Evolutionary conservation across 2,888 invertebrate species (phyloP).

Genomic region (Phasia obesa): DNA sequence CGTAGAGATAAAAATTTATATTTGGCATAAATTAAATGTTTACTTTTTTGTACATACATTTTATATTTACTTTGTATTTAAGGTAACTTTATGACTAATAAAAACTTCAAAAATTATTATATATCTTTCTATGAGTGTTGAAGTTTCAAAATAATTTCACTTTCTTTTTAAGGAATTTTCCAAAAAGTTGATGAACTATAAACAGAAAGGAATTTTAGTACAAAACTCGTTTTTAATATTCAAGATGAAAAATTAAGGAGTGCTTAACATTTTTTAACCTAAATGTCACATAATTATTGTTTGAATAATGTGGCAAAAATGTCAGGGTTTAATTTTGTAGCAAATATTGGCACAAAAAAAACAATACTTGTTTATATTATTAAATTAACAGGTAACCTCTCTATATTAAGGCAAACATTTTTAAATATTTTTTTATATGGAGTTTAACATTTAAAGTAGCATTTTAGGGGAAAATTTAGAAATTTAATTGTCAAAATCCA

Average conservation of each 20-base stretch:
- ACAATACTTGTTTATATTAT: constrained; percentile 23
- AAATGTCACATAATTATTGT: constrained; percentile 23
- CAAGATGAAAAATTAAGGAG: constrained; percentile 20
- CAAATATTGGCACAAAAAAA: constrained; percentile 28
- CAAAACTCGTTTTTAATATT: constrained; percentile 6
- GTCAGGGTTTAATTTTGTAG: constrained; percentile 47
- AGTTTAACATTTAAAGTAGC: too few species aligned
- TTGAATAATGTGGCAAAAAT: constrained; percentile 36
- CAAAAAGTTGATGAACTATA: neutral
- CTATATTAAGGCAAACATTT: too few species aligned
- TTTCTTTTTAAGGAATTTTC: neutral
- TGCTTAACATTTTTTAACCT: neutral
- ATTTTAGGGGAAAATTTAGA: too few species aligned
- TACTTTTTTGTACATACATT: neutral
- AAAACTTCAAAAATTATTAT: neutral
- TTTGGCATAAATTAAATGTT: too few species aligned
- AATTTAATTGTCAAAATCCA: too few species aligned
- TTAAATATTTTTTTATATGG: too few species aligned
- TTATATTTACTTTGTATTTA: neutral
- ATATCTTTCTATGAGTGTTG: too few species aligned
- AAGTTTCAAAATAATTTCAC: constrained; percentile 31
- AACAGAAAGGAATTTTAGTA: neutral
- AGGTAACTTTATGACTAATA: neutral
- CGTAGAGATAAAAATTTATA: neutral
- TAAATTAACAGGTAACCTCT: too few species aligned